Evolutionary conservation across 2,888 invertebrate genomes (phyloP).

Genomic region (Nephrotoma appendiculata): DNA sequence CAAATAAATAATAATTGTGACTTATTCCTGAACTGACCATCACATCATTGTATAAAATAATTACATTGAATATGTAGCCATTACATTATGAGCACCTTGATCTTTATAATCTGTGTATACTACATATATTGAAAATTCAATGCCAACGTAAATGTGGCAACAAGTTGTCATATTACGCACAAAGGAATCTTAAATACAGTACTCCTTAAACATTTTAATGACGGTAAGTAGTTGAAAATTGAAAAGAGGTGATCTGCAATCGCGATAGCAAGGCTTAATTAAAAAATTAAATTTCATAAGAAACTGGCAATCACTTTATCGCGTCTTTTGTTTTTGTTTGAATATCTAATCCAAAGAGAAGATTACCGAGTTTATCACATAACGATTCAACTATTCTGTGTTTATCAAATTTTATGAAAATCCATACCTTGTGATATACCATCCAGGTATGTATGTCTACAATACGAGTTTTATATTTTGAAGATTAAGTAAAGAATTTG

Average conservation of each 20-base stretch:
- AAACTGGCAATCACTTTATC: too few species aligned
- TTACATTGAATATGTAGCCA: too few species aligned
- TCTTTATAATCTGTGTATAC: background rate
- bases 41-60: too few species aligned
- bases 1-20: too few species aligned
- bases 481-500: background rate
- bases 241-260: too few species aligned
- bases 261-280: too few species aligned
- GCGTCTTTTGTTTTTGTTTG: background rate
- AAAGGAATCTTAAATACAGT: background rate
- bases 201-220: background rate
- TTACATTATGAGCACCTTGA: background rate
- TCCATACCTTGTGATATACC: background rate
- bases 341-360: background rate
- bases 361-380: background rate
- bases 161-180: too few species aligned
- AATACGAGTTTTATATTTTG: background rate
- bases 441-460: background rate
- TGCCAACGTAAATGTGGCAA: background rate
- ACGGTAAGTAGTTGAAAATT: too few species aligned
- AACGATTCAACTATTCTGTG: background rate
- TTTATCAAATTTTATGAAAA: background rate
- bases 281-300: too few species aligned
- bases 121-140: background rate
- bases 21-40: too few species aligned